A percentile compares a stretch with the other conserved stretches of the same genome.
Conservation (phyloP, 2,113 vertebrate species). For the Gallinago undulata region DNA sequence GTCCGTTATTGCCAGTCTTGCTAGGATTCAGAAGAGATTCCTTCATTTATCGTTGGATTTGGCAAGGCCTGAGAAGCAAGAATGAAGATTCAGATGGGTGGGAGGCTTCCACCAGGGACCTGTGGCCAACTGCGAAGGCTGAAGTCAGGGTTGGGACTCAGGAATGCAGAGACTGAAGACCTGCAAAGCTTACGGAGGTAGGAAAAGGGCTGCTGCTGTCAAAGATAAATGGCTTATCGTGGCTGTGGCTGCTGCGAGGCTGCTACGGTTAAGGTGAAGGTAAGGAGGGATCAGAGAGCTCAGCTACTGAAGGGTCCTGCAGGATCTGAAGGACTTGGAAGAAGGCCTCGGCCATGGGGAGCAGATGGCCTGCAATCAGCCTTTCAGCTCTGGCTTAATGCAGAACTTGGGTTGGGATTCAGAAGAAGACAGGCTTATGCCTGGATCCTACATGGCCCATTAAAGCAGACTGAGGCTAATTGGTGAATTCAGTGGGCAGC, state of each 20-base stretch:
- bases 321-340: not conserved
- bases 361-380: not conserved
- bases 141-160: not conserved
- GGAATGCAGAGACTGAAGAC: not conserved
- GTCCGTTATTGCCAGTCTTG: too few species aligned
- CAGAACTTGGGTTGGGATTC: not conserved
- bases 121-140: not conserved
- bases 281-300: not conserved
- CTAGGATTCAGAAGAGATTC: not conserved
- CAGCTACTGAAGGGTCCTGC: not conserved
- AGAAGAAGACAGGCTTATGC: not conserved
- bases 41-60: not conserved
- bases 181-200: not conserved
- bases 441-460: not conserved
- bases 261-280: not conserved
- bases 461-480: not conserved
- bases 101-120: not conserved
- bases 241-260: not conserved
- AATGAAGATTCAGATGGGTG: not conserved
- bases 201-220: not conserved
- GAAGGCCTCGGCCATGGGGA: not conserved
- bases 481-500: not conserved
- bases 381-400: not conserved
- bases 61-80: not conserved
- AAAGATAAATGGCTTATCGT: not conserved